These are phyloP conservation scores for Triplophysa yarkandensis DNA, from an alignment of 2,797 vertebrate species.

Conservation along the genomic window DNA sequence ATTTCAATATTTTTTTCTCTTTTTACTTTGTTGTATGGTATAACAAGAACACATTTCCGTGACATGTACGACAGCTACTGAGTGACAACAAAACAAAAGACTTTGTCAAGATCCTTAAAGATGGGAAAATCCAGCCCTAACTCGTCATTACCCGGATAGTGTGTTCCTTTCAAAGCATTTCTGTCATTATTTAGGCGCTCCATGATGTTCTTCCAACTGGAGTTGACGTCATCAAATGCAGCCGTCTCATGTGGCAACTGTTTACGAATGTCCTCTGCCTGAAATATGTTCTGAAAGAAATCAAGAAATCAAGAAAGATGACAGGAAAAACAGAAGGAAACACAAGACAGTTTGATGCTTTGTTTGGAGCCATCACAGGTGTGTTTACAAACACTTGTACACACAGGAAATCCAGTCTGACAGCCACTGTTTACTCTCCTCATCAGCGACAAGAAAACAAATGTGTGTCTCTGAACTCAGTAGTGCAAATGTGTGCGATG, in stretches of 20 bases:
- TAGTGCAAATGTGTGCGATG: constrained; percentile 33
- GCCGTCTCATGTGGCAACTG: constrained; percentile 82
- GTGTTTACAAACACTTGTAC: constrained; percentile 48
- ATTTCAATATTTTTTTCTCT: not conserved
- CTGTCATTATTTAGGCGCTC: constrained; percentile 72
- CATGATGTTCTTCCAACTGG: constrained; percentile 84
- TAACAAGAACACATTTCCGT: not conserved
- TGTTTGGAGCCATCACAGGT: constrained; percentile 43
- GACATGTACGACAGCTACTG: not conserved
- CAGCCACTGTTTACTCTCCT: constrained; percentile 37
- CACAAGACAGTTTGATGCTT: constrained; percentile 29
- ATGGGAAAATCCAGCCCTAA: not conserved
- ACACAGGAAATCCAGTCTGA: constrained; percentile 50
- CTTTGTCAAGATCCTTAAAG: not conserved
- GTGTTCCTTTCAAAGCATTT: constrained; percentile 82
- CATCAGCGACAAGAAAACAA: constrained; percentile 32
- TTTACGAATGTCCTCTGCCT: constrained; percentile 86
- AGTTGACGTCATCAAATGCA: constrained; percentile 80
- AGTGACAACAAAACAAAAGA: not conserved
- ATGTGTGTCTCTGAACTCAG: constrained; percentile 14
- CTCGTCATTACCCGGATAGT: constrained; percentile 74
- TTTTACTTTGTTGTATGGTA: not conserved
- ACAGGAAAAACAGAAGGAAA: constrained; percentile 31
- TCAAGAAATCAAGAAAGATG: not conserved
- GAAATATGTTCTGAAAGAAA: constrained; percentile 81